Conservation (phyloP, 2,888 invertebrate species). For the Liodrosophila aerea region DNA sequence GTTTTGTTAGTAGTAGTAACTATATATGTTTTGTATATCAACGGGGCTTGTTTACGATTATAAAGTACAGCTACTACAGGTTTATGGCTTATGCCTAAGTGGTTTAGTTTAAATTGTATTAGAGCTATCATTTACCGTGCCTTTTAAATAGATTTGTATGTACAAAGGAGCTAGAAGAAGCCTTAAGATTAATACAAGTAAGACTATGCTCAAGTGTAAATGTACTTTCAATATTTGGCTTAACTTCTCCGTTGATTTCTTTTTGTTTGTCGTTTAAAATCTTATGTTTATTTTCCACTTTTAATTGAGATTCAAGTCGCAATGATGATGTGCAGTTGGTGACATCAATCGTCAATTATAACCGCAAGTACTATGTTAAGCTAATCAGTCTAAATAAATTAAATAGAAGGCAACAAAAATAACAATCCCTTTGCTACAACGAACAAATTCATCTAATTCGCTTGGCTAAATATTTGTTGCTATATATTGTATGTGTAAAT, state of each 20-base stretch:
- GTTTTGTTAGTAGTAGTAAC: constrained; percentile 42
- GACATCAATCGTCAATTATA: constrained; percentile 46
- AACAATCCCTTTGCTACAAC: constrained; percentile 43
- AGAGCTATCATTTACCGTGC: constrained; percentile 70
- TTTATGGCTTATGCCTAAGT: constrained; percentile 55
- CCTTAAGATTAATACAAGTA: constrained; percentile 37
- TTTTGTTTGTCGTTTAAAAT: constrained; percentile 41
- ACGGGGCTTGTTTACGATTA: constrained; percentile 32
- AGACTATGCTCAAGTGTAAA: constrained; percentile 18
- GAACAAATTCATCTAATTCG: constrained; percentile 52
- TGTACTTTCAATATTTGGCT: constrained; percentile 64
- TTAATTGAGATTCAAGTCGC: constrained; percentile 44
- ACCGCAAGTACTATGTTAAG: constrained; percentile 59
- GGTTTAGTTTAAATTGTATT: constrained; percentile 51
- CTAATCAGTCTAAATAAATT: constrained; percentile 78
- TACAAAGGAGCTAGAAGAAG: constrained; percentile 45
- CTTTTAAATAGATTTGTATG: constrained; percentile 58
- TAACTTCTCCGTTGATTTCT: constrained; percentile 56
- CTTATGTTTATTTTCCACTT: constrained; percentile 33
- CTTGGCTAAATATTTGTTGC: constrained; percentile 59
- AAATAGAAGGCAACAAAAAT: constrained; percentile 58
- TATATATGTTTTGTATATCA: constrained; percentile 33
- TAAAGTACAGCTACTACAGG: constrained; percentile 46
- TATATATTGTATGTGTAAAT: constrained; percentile 36
- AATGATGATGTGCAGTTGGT: constrained; percentile 30